phyloP scores from a whole-genome alignment of 2,113 vertebrate species.

The Neomonachus schauinslandi region DNA sequence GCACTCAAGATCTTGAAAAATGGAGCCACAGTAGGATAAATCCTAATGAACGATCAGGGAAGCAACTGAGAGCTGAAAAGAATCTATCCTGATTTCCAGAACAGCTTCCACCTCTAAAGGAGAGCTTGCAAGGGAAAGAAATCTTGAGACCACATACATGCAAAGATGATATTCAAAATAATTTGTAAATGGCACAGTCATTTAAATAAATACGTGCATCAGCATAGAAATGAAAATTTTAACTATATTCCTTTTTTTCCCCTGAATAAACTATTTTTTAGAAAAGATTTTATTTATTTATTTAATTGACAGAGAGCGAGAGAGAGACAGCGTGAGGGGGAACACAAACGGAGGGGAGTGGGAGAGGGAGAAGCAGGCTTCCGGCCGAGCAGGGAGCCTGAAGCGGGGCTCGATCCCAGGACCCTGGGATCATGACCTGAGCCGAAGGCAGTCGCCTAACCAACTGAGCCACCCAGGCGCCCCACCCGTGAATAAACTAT shows the following conservation, averaged over 20 bases:
- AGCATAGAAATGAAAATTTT: background rate
- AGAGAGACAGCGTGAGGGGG: no score
- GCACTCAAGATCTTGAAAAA: background rate
- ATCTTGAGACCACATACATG: background rate
- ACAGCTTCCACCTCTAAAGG: background rate
- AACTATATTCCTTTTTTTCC: background rate
- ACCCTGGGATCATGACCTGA: no score
- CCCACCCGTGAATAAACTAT: background rate
- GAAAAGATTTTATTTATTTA: no score
- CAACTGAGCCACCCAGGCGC: no score
- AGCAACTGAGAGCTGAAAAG: background rate
- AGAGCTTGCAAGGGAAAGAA: background rate
- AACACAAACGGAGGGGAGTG: no score
- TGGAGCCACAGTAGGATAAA: background rate
- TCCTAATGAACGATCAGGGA: background rate
- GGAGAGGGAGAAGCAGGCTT: no score
- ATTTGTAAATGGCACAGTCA: background rate
- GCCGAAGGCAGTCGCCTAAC: no score
- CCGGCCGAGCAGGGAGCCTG: no score
- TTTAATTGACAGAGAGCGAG: no score
- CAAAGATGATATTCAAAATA: background rate
- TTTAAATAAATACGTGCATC: background rate
- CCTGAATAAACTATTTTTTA: background rate
- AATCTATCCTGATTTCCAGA: background rate
- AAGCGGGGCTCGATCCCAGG: no score